Evolutionary conservation across 2,797 vertebrate species (phyloP).

Genomic region (Phataginus tricuspis): DNA sequence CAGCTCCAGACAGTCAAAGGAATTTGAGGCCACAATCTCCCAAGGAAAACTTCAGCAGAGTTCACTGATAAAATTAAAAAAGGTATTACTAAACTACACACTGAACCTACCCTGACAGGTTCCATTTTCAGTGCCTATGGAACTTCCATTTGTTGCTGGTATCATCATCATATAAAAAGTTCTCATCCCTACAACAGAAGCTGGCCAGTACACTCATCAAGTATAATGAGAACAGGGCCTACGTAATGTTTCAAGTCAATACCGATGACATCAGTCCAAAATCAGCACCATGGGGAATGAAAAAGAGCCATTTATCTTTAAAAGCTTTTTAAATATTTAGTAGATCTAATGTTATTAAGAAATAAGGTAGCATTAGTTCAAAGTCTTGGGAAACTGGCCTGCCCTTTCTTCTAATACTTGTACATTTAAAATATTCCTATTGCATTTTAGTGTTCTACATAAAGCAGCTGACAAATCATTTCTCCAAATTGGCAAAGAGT

Average conservation of each 20-base stretch:
- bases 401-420: constrained; percentile 1
- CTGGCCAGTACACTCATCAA: background rate
- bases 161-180: constrained; percentile 37
- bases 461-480: constrained; percentile 66
- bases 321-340: constrained; percentile 72
- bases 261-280: constrained; percentile 52
- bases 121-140: constrained; percentile 18
- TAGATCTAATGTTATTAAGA: constrained; percentile 41
- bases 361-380: constrained; percentile 58
- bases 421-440: constrained; percentile 56
- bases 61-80: constrained; percentile 2
- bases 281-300: background rate
- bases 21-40: background rate
- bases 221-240: background rate
- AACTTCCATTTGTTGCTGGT: constrained; percentile 58
- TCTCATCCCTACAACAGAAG: constrained; percentile 13
- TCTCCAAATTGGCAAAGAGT: constrained; percentile 36
- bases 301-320: constrained; percentile 32
- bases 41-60: constrained; percentile 34
- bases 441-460: constrained; percentile 46
- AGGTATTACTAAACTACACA: constrained; percentile 37
- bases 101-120: background rate
- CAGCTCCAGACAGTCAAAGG: background rate
- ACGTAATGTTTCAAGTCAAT: constrained; percentile 35
- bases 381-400: constrained; percentile 39